These are phyloP conservation scores for Progne subis DNA, from an alignment of 2,113 vertebrate genomes.

Conservation along the genomic window DNA sequence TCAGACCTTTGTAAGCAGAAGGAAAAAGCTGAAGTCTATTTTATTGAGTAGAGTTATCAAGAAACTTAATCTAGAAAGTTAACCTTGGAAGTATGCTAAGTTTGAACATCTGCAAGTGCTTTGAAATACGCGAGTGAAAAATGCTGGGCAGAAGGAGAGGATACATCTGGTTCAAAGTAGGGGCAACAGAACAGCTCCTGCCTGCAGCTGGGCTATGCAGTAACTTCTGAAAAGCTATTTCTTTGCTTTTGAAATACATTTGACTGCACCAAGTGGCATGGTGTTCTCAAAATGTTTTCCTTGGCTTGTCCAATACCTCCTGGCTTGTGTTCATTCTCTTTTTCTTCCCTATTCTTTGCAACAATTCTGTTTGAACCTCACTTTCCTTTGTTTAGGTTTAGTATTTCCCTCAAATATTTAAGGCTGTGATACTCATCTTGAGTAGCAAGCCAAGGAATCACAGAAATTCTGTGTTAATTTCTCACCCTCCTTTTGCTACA, in stretches of 20 bases:
- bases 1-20: not conserved
- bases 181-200: constrained; percentile 19
- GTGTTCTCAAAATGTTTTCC: constrained; percentile 38
- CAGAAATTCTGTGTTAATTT: constrained; percentile 30
- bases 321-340: constrained; percentile 21
- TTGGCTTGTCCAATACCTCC: constrained; percentile 20
- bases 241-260: constrained; percentile 37
- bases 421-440: constrained; percentile 27
- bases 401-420: constrained; percentile 56
- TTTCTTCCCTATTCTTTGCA: constrained; percentile 21
- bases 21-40: not conserved
- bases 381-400: constrained; percentile 32
- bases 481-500: not conserved
- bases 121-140: constrained; percentile 42
- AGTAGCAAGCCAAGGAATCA: constrained; percentile 44
- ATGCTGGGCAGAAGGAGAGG: not conserved
- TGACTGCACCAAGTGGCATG: constrained; percentile 29
- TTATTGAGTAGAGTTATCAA: constrained; percentile 5
- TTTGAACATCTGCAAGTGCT: constrained; percentile 47
- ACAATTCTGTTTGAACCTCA: constrained; percentile 9
- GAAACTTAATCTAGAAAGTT: constrained; percentile 7
- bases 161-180: constrained; percentile 43
- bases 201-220: not conserved
- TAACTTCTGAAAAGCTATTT: constrained; percentile 10
- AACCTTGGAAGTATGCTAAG: not conserved